Base-by-base conservation (phyloP, 2,113 vertebrate species). In the Anser cygnoides region DNA sequence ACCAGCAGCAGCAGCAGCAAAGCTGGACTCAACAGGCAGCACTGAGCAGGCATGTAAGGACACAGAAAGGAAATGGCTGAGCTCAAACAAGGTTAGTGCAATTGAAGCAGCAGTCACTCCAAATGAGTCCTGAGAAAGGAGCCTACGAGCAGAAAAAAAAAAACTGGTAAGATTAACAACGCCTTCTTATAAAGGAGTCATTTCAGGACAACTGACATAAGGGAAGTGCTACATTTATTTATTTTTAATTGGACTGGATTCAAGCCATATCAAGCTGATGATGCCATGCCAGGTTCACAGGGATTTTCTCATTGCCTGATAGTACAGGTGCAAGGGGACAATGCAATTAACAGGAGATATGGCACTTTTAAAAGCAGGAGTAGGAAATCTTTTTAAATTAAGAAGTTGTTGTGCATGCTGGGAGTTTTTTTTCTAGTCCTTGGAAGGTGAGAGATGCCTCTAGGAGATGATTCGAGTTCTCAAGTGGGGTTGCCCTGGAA, bases 211-310 rank as follows among this genome's bases (percentile, higher is more conserved):
- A 41, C 65, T 86, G 68, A 77, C 79, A 89, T 88, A 59, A 77
- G 57, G 93, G 90, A 95, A 95, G 68, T 71, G 79, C 63, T 92
- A 57, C 68, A 31, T 85, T 89, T 93, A 87, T 94, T 88, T 94
- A 59, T 80, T 93, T 94, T 95, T 92, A 88, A 96, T 94, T 84
- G 91, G 86, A 5, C 88, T 94, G 90, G 75, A 93, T 96, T 83
- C 62, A 33, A 93, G 85, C 93, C 85, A 88, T 88, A 71, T 77
- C 83, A 67, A 88, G 85, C 79, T 84, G 87, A 76, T 89, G 74
- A 73, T 94, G 84, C 67, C 52, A 9, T 66, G 80, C 72, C 46
- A 75, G 67, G 76, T 92, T 95, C 52, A 86, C 80, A 90, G 68
- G 63, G 72, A 71, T 61, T 46, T 74, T 92, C 85, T 79, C 37